Conservation (phyloP, 2,113 vertebrate species). For the Hydropotes inermis region DNA sequence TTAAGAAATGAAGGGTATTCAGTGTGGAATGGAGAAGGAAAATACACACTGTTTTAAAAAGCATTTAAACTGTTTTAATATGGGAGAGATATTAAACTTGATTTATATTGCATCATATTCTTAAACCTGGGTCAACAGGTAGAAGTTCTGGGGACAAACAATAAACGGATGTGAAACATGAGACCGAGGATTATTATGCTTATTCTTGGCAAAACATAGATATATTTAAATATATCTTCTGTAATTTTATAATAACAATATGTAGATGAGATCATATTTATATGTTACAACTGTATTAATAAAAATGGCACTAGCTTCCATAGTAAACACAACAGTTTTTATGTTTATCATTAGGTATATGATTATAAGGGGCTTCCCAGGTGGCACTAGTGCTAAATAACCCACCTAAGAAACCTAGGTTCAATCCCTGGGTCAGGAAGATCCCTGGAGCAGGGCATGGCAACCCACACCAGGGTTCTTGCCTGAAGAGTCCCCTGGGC, state of each 20-base stretch:
- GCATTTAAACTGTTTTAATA: neutral
- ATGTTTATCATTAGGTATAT: neutral
- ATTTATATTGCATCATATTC: neutral
- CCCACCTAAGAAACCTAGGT: neutral
- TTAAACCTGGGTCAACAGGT: neutral
- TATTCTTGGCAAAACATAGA: neutral
- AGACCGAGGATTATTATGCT: neutral
- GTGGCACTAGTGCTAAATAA: neutral
- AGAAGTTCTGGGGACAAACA: neutral
- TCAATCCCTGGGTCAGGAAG: neutral
- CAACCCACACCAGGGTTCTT: neutral
- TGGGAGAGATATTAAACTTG: neutral
- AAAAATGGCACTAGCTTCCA: neutral
- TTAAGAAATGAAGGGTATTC: neutral
- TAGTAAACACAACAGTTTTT: neutral
- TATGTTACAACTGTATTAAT: neutral
- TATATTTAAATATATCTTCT: neutral
- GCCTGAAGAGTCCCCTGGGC: neutral
- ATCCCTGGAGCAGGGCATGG: neutral
- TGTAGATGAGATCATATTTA: neutral
- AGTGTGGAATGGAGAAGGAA: neutral
- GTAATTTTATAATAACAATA: neutral
- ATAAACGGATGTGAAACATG: neutral
- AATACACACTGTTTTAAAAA: neutral
- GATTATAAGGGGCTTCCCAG: neutral